Percentiles rank a stretch among this genome's conserved stretches.
phyloP scores from a whole-genome alignment of 1,140 invertebrate genomes.

The Branchinecta lynchi region DNA sequence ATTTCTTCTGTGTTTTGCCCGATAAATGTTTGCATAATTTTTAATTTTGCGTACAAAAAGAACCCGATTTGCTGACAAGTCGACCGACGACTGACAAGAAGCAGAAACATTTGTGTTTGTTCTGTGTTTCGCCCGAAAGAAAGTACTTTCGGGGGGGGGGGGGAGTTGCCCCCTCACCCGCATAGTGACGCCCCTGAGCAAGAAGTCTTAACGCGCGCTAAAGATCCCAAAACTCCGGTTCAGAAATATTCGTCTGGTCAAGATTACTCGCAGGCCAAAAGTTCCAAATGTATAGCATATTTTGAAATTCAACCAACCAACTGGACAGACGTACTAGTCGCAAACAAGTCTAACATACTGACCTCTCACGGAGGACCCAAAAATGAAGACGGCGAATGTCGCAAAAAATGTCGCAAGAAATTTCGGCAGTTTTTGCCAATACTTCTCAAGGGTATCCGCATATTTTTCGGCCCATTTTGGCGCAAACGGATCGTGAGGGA shows the following conservation, averaged over 20 bases:
- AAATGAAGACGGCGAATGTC: slow-evolving; percentile 39
- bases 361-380: slow-evolving; percentile 42
- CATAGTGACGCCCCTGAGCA: no score
- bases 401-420: slow-evolving; percentile 36
- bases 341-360: slow-evolving; percentile 20
- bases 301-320: neutral
- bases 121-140: no score
- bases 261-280: neutral
- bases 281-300: neutral
- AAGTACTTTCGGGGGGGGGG: no score
- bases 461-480: slow-evolving; percentile 41
- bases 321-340: neutral
- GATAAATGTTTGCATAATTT: no score
- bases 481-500: slow-evolving; percentile 31
- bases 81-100: no score
- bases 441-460: slow-evolving; percentile 35
- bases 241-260: neutral
- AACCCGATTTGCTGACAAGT: no score
- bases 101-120: no score
- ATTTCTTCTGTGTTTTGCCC: no score
- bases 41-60: no score
- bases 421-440: slow-evolving; percentile 37
- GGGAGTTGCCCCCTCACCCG: no score
- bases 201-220: neutral
- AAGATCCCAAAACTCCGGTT: neutral